Base-by-base conservation (phyloP, 2,888 invertebrate species). In the Unio delphinus region DNA sequence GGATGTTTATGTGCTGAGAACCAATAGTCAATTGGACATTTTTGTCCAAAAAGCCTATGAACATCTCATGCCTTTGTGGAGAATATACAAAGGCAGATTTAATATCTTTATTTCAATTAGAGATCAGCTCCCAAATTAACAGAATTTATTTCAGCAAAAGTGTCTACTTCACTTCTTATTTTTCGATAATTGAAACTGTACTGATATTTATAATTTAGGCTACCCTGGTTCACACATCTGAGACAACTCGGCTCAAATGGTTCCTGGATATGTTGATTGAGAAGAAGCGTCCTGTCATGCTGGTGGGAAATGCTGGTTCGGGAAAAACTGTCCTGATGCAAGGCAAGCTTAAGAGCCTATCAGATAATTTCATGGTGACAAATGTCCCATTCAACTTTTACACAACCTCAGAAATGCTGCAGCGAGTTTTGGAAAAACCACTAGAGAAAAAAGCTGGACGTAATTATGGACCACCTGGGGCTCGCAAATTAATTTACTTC, bases 301-400 rank as follows among this genome's bases (percentile, higher is more conserved):
- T 98, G 72, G 96, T 98, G 0, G 98, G 97, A 60, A 94, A 94
- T 68, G 96, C 96, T 55, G 98, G 98, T 3, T 95, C 95, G 84
- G 98, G 98, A 3, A 98, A 98, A 92, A 97, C 97, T 4, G 96
- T 97, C 15, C 93, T 96, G 62, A 94, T 97, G 69, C 93, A 94
- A 57, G 95, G 95, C 70, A 96, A 96, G 87, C 92, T 98, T 20
- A 92, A 92, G 73, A 90, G 93, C 61, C 91, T 98, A 73, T 96
- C 96, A 89, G 95, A 94, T 84, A 86, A 87, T 67, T 98, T 95
- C 90, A 94, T 95, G 5, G 92, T 98, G 23, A 93, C 96, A 69
- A 97, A 96, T 81, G 95, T 98, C 63, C 96, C 98, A 6, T 98
- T 98, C 89, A 98, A 98, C 90, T 98, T 96, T 89, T 98, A 98